A percentile compares a stretch with the other conserved stretches of the same genome.
These are phyloP conservation scores for Pocota personata DNA, from an alignment of 2,888 invertebrate genomes.

Conservation along the genomic window DNA sequence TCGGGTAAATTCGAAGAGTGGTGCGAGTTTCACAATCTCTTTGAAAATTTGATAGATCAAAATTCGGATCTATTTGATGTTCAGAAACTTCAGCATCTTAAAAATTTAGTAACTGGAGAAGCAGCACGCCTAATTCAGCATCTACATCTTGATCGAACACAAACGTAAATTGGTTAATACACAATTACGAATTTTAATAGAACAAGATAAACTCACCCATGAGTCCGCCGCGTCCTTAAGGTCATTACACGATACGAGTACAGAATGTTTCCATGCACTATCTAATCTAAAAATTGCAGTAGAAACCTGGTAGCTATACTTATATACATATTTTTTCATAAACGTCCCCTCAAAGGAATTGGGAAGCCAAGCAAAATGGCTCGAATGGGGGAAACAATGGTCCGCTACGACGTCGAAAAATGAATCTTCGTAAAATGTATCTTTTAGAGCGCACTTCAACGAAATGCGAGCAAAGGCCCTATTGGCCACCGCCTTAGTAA, in stretches of 20 bases:
- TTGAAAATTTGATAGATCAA: slow-evolving; percentile 2
- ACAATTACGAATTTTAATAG: slow-evolving; percentile 14
- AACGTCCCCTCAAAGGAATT: not conserved
- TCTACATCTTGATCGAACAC: slow-evolving; percentile 9
- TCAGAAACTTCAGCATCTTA: slow-evolving; percentile 3
- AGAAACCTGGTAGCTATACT: not conserved
- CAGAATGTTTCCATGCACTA: slow-evolving; percentile 8
- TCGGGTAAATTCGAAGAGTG: slow-evolving; percentile 7
- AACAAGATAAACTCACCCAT: slow-evolving; percentile 1
- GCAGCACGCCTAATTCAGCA: slow-evolving; percentile 23
- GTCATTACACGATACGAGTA: slow-evolving; percentile 14
- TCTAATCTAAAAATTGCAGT: not conserved
- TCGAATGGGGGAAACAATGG: too few species aligned
- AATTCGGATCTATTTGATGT: slow-evolving; percentile 2
- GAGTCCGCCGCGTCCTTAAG: not conserved
- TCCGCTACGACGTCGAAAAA: too few species aligned
- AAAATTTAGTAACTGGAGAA: not conserved
- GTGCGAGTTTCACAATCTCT: slow-evolving; percentile 6
- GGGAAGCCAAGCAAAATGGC: not conserved
- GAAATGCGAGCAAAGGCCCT: not conserved
- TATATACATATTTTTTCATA: not conserved
- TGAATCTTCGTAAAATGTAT: not conserved
- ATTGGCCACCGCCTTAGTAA: not conserved
- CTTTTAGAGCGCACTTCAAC: not conserved
- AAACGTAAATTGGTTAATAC: slow-evolving; percentile 7